Evolutionary conservation across 2,888 invertebrate genomes (phyloP).

Genomic region (Microchrysa polita): DNA sequence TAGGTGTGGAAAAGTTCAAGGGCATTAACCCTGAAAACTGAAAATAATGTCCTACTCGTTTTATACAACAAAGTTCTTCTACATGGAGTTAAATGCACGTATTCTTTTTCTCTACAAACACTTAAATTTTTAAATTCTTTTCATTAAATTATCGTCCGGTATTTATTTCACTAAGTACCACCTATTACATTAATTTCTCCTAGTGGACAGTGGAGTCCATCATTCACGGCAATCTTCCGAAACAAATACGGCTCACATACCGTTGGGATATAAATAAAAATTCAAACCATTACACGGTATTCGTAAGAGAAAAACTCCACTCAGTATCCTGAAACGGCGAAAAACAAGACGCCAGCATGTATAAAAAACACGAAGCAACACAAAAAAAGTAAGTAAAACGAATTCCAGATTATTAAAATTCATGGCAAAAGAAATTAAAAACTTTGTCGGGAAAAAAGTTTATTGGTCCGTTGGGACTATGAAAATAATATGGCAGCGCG

Average conservation of each 20-base stretch:
- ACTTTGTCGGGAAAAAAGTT: constrained; percentile 46
- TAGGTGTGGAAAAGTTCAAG: too few relatives aligned
- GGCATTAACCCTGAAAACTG: too few relatives aligned
- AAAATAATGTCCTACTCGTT: too few relatives aligned
- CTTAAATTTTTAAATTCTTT: too few relatives aligned
- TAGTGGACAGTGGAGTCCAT: too few relatives aligned
- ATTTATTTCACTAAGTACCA: too few relatives aligned
- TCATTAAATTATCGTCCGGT: too few relatives aligned
- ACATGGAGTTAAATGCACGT: too few relatives aligned
- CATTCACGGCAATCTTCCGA: neutral
- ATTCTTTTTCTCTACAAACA: too few relatives aligned
- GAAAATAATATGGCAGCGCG: constrained; percentile 27
- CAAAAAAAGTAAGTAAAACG: constrained; percentile 32
- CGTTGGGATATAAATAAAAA: constrained; percentile 19
- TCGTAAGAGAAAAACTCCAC: neutral
- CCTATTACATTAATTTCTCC: too few relatives aligned
- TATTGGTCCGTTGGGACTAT: constrained; percentile 48
- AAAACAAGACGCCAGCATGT: neutral
- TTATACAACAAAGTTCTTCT: too few relatives aligned
- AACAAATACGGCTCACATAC: neutral
- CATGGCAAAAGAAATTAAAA: constrained; percentile 50
- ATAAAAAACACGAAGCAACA: neutral
- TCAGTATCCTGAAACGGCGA: neutral
- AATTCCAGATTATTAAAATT: constrained; percentile 48
- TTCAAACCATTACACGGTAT: neutral